A percentile compares a stretch with the other conserved stretches of the same genome.
Evolutionary conservation across 2,113 vertebrate genomes (phyloP).

Genomic region (Rousettus leschenaultii): DNA sequence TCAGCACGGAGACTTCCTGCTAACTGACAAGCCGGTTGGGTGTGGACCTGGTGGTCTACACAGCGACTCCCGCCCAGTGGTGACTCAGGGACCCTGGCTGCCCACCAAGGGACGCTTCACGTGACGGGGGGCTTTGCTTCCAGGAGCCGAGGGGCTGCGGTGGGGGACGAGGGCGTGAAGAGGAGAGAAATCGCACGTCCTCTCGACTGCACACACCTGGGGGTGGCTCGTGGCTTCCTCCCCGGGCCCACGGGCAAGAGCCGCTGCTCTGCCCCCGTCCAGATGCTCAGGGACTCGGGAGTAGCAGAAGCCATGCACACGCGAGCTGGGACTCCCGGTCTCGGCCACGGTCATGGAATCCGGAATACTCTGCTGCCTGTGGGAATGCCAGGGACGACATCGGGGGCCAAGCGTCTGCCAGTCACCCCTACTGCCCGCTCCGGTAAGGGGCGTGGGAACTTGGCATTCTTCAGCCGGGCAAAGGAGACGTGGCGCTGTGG

Average conservation of each 20-base stretch:
- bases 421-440: neutral
- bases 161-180: rapidly evolving
- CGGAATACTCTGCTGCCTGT: neutral
- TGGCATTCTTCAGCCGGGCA: neutral
- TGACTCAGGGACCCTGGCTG: neutral
- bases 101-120: rapidly evolving
- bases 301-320: neutral
- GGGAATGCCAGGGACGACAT: neutral
- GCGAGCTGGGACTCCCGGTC: neutral
- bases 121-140: neutral
- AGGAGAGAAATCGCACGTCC: rapidly evolving
- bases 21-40: rapidly evolving
- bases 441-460: rapidly evolving
- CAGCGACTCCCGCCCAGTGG: neutral
- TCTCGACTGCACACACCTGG: too few relatives aligned
- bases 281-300: neutral
- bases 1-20: rapidly evolving
- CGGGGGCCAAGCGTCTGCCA: rapidly evolving
- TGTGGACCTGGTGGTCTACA: neutral
- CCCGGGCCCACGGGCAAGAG: neutral
- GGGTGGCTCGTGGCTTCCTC: neutral
- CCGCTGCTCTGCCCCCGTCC: too few relatives aligned
- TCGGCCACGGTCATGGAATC: too few relatives aligned
- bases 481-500: rapidly evolving
- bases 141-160: neutral